phyloP scores from a whole-genome alignment of 2,888 invertebrate species.

The Neria commutata region DNA sequence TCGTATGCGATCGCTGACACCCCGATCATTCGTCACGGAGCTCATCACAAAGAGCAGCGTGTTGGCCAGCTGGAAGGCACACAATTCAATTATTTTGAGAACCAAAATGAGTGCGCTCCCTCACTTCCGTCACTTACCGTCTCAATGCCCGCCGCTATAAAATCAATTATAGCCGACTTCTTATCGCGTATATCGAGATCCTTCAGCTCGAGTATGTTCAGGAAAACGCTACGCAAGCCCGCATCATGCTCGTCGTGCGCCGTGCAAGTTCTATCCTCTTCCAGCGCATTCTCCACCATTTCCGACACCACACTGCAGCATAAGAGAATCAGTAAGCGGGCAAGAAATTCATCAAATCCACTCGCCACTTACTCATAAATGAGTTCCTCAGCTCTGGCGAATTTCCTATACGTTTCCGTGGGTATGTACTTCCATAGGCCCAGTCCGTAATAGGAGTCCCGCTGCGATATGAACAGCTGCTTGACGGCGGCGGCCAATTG shows the following conservation, averaged over 20 bases:
- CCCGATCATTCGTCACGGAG: conserved; percentile 72
- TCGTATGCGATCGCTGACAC: conserved; percentile 71
- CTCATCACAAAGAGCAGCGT: conserved; percentile 80
- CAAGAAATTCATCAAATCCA: background rate
- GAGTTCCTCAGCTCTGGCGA: conserved; percentile 76
- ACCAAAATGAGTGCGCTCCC: too few relatives aligned
- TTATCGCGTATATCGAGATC: conserved; percentile 80
- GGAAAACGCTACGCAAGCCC: conserved; percentile 74
- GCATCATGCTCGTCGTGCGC: conserved; percentile 63
- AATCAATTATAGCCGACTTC: conserved; percentile 84
- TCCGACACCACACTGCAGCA: conserved; percentile 73
- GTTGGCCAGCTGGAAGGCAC: conserved; percentile 72
- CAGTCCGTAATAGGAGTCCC: conserved; percentile 79
- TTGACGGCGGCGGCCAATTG: conserved; percentile 76
- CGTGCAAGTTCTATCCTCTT: conserved; percentile 64
- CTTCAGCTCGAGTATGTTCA: conserved; percentile 74
- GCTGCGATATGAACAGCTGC: conserved; percentile 76
- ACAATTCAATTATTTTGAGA: too few relatives aligned
- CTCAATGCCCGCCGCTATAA: conserved; percentile 86
- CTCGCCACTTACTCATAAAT: conserved; percentile 76
- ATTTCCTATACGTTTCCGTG: conserved; percentile 73
- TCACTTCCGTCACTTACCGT: conserved; percentile 73
- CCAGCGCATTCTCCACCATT: conserved; percentile 73
- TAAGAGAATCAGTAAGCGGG: background rate
- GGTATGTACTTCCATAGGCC: conserved; percentile 83